These are phyloP conservation scores for Hypsibius dujardini DNA, from an alignment of 1,140 invertebrate genomes.

Conservation along the genomic window DNA sequence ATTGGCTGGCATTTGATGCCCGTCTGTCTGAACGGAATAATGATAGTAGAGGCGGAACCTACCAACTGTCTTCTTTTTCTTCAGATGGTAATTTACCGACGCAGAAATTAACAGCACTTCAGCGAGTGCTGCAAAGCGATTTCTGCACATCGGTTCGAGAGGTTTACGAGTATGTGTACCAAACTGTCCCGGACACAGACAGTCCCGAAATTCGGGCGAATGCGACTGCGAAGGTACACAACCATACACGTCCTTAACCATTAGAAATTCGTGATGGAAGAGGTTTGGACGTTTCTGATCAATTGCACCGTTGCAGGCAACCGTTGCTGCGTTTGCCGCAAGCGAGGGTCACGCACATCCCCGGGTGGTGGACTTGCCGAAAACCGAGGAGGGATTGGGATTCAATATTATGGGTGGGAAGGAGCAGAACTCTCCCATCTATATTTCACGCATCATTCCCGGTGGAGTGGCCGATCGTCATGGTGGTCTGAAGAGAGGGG, in stretches of 20 bases:
- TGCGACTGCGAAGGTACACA: slow-evolving; percentile 69
- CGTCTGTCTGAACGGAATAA: no score
- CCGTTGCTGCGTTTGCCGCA: slow-evolving; percentile 92
- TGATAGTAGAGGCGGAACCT: no score
- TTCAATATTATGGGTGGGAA: slow-evolving; percentile 99
- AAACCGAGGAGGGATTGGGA: slow-evolving; percentile 95
- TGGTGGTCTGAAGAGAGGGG: slow-evolving; percentile 86
- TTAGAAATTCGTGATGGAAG: background rate
- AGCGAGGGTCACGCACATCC: slow-evolving; percentile 98
- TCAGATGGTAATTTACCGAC: slow-evolving; percentile 75
- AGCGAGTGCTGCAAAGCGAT: slow-evolving; percentile 73
- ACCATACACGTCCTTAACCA: no score
- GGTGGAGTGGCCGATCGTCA: slow-evolving; percentile 92
- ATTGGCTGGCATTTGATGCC: no score
- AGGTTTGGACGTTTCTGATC: slow-evolving; percentile 10
- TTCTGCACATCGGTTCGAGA: slow-evolving; percentile 88
- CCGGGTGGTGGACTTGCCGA: slow-evolving; percentile 87
- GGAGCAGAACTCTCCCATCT: slow-evolving; percentile 98
- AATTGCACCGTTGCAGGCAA: slow-evolving; percentile 33
- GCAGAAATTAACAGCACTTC: slow-evolving; percentile 82
- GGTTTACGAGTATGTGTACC: slow-evolving; percentile 98
- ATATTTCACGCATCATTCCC: slow-evolving; percentile 95
- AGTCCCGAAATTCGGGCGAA: slow-evolving; percentile 85
- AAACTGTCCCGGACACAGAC: slow-evolving; percentile 89
- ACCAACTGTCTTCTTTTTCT: no score